These are phyloP conservation scores for Gambusia holbrooki DNA, from an alignment of 2,113 vertebrate genomes.

Conservation along the genomic window DNA sequence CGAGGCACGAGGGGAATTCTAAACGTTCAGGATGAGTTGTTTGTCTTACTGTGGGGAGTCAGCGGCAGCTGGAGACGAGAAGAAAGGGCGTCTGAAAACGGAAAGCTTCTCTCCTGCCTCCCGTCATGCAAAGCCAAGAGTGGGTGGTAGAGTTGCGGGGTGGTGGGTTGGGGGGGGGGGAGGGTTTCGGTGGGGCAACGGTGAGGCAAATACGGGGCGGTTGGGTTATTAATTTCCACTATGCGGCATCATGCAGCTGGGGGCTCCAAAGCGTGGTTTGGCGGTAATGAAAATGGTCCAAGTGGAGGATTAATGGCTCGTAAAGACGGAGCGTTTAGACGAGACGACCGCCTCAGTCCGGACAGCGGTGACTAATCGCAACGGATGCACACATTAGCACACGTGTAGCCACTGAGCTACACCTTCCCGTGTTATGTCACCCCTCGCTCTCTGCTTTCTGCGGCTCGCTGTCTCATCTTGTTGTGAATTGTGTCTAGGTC, in stretches of 20 bases:
- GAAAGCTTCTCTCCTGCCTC: slow-evolving; percentile 87
- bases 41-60: slow-evolving; percentile 84
- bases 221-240: slow-evolving; percentile 98
- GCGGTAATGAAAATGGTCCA: slow-evolving; percentile 98
- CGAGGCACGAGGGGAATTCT: slow-evolving; percentile 88
- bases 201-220: slow-evolving; percentile 76
- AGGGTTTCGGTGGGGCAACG: slow-evolving; percentile 29
- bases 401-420: slow-evolving; percentile 5
- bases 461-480: slow-evolving; percentile 72
- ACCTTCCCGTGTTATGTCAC: slow-evolving; percentile 36
- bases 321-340: slow-evolving; percentile 99
- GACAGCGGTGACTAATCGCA: slow-evolving; percentile 95
- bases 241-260: slow-evolving; percentile 95
- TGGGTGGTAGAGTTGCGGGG: slow-evolving; percentile 11
- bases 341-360: slow-evolving; percentile 95
- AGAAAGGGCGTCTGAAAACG: slow-evolving; percentile 67
- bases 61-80: slow-evolving; percentile 33
- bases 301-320: slow-evolving; percentile 99
- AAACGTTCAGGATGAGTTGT: slow-evolving; percentile 91
- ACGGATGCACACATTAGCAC: slow-evolving; percentile 62
- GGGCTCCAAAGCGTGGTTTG: slow-evolving; percentile 93
- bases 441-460: slow-evolving; percentile 45
- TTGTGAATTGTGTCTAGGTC: slow-evolving; percentile 93
- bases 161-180: slow-evolving; percentile 17
- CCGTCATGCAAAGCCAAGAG: slow-evolving; percentile 83